Evolutionary conservation across 1,140 invertebrate species (phyloP), one percentile per base, ranked within the genome.

Genomic region (Zaprionus lachaisei): DNA sequence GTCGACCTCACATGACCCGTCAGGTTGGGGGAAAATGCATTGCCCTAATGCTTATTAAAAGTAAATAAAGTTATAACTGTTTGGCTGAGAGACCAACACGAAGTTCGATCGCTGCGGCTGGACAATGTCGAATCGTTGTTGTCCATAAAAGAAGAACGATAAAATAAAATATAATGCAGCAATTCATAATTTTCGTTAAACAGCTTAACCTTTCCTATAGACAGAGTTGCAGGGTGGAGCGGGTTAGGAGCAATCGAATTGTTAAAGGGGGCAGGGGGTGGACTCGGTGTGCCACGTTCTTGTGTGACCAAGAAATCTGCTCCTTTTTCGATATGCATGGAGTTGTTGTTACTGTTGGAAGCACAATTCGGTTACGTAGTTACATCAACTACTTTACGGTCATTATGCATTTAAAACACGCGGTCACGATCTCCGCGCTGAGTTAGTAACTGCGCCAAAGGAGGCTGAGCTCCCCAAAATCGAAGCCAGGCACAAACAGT

Each of bases 391-490:
- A 91, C 83, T 91, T 91, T 92, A 92, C 91, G 91, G 91, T 92
- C 91, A 92, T 92, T 92, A 92, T 92, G 91, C 91, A 92, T 92
- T 92, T 92, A 92, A 92, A 92, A 92, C 91, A 92, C 91, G 91
- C 91, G 91, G 91, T 92, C 91, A 92, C 91, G 91, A 92, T 92
- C 91, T 92, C 85, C 44, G 62, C 75, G 82, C 85, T 90, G 86
- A 90, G 85, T 90, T 90, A 90, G 85, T 90, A 90, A 90, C 85
- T 90, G 85, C 79, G 72, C 77, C 74, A 80, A 90, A 66, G 70
- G 51, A 65, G 63, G 63, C 63, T 55, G 26, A 68, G 56, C 34
- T 56, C 54, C 80, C 37, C 57, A 64, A 80, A 89, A 81, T 81
- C 83, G 83, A 78, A 72, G 83, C 51, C 77, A 51, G 51, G 37